Evolutionary conservation across 2,113 vertebrate species (phyloP).

Genomic region (Platichthys stellatus): DNA sequence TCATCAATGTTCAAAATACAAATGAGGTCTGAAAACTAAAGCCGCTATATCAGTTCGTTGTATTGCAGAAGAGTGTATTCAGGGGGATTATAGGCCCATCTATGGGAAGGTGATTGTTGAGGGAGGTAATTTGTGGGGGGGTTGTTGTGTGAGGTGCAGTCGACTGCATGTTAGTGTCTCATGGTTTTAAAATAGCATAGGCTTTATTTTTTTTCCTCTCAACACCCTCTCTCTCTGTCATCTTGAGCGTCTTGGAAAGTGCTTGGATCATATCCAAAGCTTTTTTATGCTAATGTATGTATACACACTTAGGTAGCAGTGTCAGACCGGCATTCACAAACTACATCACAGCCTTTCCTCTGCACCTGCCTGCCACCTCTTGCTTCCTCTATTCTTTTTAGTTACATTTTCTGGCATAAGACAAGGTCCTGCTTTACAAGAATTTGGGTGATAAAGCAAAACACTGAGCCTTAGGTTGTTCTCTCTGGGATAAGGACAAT

Average conservation of each 20-base stretch:
- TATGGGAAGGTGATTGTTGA: slow-evolving; percentile 20
- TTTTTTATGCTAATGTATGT: slow-evolving; percentile 73
- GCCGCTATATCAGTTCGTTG: too few relatives aligned
- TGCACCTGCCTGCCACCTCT: slow-evolving; percentile 53
- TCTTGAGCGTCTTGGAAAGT: slow-evolving; percentile 51
- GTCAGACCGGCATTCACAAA: slow-evolving; percentile 56
- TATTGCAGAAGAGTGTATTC: not conserved
- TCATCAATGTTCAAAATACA: too few relatives aligned
- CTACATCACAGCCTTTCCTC: slow-evolving; percentile 60
- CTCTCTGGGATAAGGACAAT: not conserved
- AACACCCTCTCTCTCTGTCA: slow-evolving; percentile 43
- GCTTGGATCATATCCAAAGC: slow-evolving; percentile 75
- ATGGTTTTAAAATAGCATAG: slow-evolving; percentile 51
- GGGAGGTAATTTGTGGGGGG: slow-evolving; percentile 10
- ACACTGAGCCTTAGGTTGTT: slow-evolving; percentile 1
- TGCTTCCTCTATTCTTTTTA: slow-evolving; percentile 15
- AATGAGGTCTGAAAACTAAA: too few relatives aligned
- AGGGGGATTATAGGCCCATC: slow-evolving; percentile 43
- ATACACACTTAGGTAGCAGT: slow-evolving; percentile 57
- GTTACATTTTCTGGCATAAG: slow-evolving; percentile 27
- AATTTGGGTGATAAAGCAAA: slow-evolving; percentile 12
- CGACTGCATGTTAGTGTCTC: slow-evolving; percentile 62
- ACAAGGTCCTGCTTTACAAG: slow-evolving; percentile 1
- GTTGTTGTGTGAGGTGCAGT: slow-evolving; percentile 38
- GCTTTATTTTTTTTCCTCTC: slow-evolving; percentile 64